Base-by-base conservation (phyloP, 2,888 invertebrate genomes). In the Epirrhoe alternata region DNA sequence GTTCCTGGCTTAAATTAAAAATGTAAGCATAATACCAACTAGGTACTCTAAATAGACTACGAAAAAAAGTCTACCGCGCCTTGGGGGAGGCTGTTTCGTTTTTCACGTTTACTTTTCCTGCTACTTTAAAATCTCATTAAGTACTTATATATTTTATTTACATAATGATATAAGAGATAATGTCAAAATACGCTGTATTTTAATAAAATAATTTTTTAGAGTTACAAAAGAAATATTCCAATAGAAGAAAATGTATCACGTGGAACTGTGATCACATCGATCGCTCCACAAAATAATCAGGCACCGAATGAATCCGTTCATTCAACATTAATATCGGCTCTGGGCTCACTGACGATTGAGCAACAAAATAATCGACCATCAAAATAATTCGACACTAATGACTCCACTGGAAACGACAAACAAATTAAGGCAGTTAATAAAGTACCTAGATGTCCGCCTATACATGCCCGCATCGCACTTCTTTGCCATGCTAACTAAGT, bases 311-410 rank as follows among this genome's bases (percentile, higher is more conserved):
- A 12, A 42, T 42, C 12, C 38, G 12, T 12, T 42, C 12, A 42
- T 42, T 42, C 12, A 42, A 12, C 38, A 42, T 38, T 38, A 38
- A 38, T 38, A 38, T 38, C 10, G 38, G 38, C 38, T 24, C 24
- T 4, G 38, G 4, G 38, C 38, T 42, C 4, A 42, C 38, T 12
- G 0, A 42, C 12, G 12, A 42, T 42, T 42, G 38, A 42, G 12
- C 12, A 42, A 42, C 45, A 16, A 52, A 45, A 59, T 51, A 51
- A 52, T 33, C 31, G 45, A 45, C 45, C 45, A 16, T 45, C 52
- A 31, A 42, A 53, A 61, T 45, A 61, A 60, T 52, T 16, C 52
- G 42, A 42, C 6, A 38, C 59, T 62, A 62, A 56, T 56, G 56
- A 62, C 38, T 55, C 50, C 6, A 56, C 42, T 56, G 30, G 16